Base-by-base conservation (phyloP, 2,888 invertebrate genomes). In the Marasmarcha lunaedactyla region DNA sequence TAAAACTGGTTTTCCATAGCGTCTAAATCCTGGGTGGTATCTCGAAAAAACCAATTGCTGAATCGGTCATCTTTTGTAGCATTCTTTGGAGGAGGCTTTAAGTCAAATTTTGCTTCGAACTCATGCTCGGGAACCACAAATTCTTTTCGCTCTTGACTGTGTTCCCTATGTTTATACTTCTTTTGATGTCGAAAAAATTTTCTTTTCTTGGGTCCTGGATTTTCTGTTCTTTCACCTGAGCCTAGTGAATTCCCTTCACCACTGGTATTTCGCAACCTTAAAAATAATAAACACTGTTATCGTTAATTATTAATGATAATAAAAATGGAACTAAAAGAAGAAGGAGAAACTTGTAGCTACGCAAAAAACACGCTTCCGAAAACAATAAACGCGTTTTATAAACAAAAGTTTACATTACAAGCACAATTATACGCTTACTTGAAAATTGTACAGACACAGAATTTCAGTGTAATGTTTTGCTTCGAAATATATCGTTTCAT, bases 31-130 rank as follows among this genome's bases (percentile, higher is more conserved):
- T 67, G 64, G 5, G 53, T 46, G 1, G 68, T 59, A 44, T 83
- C 77, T 30, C 73, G 77, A 73, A 76, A 71, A 69, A 69, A 70
- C 83, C 81, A 83, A 26, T 67, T 54, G 27, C 63, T 54, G 36
- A 81, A 83, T 33, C 63, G 63, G 20, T 70, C 56, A 1, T 40
- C 37, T 14, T 51, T 51, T 12, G 54, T 53, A 5, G 37, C 51
- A 39, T 57, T 63, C 42, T 84, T 79, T 0, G 71, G 68, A 6
- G 85, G 86, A 2, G 84, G 65, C 57, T 78, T 85, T 2, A 79
- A 57, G 57, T 87, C 87, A 47, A 88, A 87, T 50, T 65, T 84
- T 30, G 84, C 85, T 59, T 87, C 87, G 41, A 88, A 88, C 42
- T 88, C 88, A 43, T 88, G 88, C 45, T 85, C 84, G 0, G 88